phyloP scores from a whole-genome alignment of 2,797 vertebrate species.

The Anguilla obscura region DNA sequence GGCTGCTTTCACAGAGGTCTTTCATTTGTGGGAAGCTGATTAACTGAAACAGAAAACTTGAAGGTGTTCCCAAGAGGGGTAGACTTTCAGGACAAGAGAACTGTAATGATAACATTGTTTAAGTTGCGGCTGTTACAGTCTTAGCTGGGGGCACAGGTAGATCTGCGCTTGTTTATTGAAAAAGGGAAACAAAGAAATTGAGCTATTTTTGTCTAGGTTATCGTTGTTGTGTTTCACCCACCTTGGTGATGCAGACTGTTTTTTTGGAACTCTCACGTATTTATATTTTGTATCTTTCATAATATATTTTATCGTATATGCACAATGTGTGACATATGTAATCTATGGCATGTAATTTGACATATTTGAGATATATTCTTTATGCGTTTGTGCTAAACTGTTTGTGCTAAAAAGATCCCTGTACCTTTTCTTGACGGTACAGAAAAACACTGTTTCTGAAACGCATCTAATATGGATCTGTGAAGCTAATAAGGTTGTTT shows the following conservation, averaged over 20 bases:
- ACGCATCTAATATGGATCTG: not conserved
- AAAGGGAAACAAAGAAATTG: not conserved
- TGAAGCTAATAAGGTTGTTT: not conserved
- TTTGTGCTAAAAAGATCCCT: no score
- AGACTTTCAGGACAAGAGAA: constrained; percentile 18
- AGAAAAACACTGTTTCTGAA: not conserved
- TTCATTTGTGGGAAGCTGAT: not conserved
- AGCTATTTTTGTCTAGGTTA: not conserved
- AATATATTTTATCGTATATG: not conserved
- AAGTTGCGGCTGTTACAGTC: not conserved
- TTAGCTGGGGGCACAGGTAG: not conserved
- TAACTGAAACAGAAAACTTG: not conserved
- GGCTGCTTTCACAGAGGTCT: not conserved
- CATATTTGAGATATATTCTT: not conserved
- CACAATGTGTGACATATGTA: not conserved
- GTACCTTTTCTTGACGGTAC: not conserved
- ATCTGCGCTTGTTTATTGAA: not conserved
- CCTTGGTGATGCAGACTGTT: not conserved
- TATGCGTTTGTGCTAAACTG: no score
- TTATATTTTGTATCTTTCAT: not conserved
- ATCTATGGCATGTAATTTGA: not conserved
- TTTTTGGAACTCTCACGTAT: not conserved
- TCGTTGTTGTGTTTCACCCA: not conserved
- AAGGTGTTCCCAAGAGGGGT: constrained; percentile 22
- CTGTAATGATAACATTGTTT: not conserved